Conservation (phyloP, 2,113 vertebrate genomes). For the Thunnus maccoyii region DNA sequence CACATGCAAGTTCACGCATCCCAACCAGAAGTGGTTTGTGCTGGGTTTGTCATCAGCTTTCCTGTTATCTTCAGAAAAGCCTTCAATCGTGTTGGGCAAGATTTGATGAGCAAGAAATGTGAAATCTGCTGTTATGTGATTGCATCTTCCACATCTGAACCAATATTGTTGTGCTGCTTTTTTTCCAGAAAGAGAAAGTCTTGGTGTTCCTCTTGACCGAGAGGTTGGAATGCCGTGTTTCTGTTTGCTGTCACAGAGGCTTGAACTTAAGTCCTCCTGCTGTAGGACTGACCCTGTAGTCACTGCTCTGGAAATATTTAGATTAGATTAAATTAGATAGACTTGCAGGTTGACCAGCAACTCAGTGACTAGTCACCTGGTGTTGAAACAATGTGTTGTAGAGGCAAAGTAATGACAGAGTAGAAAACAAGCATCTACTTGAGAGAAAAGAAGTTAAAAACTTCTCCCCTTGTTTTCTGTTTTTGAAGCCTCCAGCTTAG, state of each 20-base stretch:
- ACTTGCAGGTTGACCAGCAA: neutral
- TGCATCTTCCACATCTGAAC: neutral
- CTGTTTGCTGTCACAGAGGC: neutral
- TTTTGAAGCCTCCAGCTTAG: neutral
- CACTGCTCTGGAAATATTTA: neutral
- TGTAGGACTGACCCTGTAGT: too few species aligned
- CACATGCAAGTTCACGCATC: neutral
- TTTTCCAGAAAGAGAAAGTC: neutral
- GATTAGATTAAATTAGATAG: too few species aligned
- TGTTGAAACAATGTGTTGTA: neutral
- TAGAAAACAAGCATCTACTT: too few species aligned
- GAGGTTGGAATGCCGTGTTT: neutral
- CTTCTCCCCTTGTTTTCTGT: neutral
- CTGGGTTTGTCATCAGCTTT: neutral
- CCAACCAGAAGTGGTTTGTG: neutral
- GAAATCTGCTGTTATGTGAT: neutral
- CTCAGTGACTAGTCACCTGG: neutral
- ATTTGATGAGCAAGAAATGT: neutral
- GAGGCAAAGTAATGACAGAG: neutral
- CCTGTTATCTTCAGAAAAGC: neutral
- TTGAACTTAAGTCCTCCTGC: neutral
- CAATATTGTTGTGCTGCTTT: neutral
- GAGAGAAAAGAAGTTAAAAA: neutral
- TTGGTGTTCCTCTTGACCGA: slow-evolving; percentile 1
- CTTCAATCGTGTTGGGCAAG: neutral